Base-by-base conservation (phyloP, 1,140 invertebrate species). In the Galleria mellonella region DNA sequence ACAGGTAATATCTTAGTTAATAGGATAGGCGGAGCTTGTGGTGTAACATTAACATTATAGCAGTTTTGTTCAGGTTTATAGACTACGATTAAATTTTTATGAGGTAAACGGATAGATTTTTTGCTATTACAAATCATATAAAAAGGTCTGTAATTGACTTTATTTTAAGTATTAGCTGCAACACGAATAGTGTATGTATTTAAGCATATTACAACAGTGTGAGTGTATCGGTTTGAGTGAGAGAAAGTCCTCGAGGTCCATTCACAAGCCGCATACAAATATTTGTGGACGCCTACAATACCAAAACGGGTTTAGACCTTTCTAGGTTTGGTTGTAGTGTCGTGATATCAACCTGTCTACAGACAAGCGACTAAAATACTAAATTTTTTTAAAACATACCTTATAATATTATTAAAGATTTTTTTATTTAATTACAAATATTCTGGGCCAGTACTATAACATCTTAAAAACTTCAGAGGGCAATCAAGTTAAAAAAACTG, bases 261-360 rank as follows among this genome's bases (percentile, higher is more conserved):
- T 84, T 84, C 77, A 78, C 81, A 77, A 69, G 68, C 49, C 66
- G 77, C 76, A 82, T 82, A 84, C 77, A 82, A 84, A 84, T 84
- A 81, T 84, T 82, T 81, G 76, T 73, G 67, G 63, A 72, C 72
- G 65, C 68, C 73, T 73, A 68, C 73, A 59, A 73, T 60, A 82
- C 77, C 69, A 51, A 78, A 83, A 78, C 76, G 64, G 73, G 76
- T 81, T 82, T 79, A 70, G 67, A 74, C 73, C 56, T 78, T 79
- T 76, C 71, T 77, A 65, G 58, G 55, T 64, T 67, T 60, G 51
- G 55, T 43, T 32, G 51, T 50, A 36, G 52, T 39, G 52, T 55
- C 47, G 44, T 42, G 47, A 62, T 61, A 43, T 50, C 51, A 48
- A 43, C 44, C 17, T 23, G 6, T 6, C 17, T 23, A 23, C 6